phyloP scores from a whole-genome alignment of 2,113 vertebrate species.

The Chloebia gouldiae region DNA sequence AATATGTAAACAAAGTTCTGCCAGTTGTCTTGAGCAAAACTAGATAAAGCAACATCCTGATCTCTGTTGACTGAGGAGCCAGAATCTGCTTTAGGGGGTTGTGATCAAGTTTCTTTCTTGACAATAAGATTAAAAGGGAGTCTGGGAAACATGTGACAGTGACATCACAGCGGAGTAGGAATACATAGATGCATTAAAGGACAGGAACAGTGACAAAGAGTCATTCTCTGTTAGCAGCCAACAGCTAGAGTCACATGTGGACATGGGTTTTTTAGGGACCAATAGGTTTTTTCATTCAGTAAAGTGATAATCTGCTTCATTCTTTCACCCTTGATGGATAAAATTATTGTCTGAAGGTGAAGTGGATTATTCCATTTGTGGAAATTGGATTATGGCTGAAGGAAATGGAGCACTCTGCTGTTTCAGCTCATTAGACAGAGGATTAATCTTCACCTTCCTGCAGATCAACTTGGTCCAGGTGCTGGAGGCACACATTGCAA shows the following conservation, averaged over 20 bases:
- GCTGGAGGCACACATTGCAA: rapidly evolving
- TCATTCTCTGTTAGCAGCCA: neutral
- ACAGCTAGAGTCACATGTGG: neutral
- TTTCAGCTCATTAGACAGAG: neutral
- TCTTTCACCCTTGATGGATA: constrained; percentile 7
- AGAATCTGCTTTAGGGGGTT: neutral
- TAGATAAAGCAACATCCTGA: neutral
- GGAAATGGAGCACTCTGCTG: constrained; percentile 16
- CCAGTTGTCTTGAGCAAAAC: neutral
- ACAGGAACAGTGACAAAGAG: neutral
- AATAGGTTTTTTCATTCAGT: constrained; percentile 2
- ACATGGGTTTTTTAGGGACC: neutral
- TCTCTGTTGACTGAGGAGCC: neutral
- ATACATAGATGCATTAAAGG: neutral
- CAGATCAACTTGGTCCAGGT: neutral
- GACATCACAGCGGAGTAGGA: neutral
- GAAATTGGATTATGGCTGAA: constrained; percentile 53
- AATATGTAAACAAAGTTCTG: neutral
- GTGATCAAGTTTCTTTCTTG: neutral
- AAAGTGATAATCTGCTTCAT: constrained; percentile 8
- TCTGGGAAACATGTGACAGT: neutral
- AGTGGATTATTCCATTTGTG: constrained; percentile 41
- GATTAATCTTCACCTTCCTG: neutral
- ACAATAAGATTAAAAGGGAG: neutral
- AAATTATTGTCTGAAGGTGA: neutral